These are phyloP conservation scores for Smithornis capensis DNA, from an alignment of 2,113 vertebrate species.

Conservation along the genomic window DNA sequence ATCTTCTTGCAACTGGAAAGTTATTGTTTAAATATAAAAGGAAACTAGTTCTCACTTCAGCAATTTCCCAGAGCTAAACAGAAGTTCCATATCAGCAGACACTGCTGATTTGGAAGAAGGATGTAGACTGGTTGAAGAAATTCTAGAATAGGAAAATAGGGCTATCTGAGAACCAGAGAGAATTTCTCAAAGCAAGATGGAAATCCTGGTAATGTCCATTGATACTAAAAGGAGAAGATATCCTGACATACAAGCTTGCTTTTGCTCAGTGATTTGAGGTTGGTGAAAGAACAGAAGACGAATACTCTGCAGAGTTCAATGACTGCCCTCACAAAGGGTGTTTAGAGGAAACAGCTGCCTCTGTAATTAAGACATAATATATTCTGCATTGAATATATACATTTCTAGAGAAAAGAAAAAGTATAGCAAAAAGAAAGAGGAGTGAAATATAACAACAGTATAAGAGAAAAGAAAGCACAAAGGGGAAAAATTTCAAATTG, in stretches of 20 bases:
- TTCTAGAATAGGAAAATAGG: neutral
- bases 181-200: neutral
- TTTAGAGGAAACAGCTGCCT: neutral
- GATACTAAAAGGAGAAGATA: neutral
- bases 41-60: neutral
- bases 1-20: neutral
- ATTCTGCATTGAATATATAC: neutral
- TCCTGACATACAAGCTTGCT: neutral
- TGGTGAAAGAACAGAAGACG: neutral
- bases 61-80: neutral
- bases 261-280: neutral
- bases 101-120: neutral
- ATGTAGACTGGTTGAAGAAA: neutral
- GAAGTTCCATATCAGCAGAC: neutral
- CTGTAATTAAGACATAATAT: neutral
- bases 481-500: neutral
- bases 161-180: neutral
- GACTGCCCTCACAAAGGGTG: neutral
- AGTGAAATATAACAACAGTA: neutral
- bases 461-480: neutral
- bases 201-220: neutral
- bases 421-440: neutral
- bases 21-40: neutral
- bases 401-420: neutral
- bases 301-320: neutral